phyloP scores from a whole-genome alignment of 2,113 vertebrate genomes.

The Haemorhous mexicanus region DNA sequence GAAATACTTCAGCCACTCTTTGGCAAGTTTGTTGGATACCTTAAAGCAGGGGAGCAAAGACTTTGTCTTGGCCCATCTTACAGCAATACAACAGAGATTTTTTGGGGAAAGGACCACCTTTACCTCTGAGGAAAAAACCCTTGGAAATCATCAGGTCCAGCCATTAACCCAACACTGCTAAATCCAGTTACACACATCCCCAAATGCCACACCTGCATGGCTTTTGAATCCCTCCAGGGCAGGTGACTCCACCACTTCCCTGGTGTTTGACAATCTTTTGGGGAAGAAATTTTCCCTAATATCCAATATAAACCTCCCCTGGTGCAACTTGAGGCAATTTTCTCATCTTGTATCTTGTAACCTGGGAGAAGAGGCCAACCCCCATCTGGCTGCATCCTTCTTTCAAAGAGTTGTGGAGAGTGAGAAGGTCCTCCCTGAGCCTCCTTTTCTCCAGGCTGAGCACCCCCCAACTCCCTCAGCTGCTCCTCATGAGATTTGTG shows the following conservation, averaged over 20 bases:
- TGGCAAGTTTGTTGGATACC: background rate
- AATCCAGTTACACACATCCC: background rate
- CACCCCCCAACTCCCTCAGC: background rate
- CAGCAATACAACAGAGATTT: background rate
- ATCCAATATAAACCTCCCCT: background rate
- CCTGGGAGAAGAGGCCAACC: background rate
- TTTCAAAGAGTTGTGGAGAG: background rate
- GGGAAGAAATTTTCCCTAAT: background rate
- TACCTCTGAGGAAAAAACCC: accelerated
- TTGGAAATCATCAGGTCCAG: background rate
- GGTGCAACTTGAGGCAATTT: background rate
- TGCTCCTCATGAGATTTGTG: background rate
- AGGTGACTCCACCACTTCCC: background rate
- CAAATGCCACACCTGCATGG: background rate
- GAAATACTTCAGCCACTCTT: background rate
- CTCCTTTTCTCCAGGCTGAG: background rate
- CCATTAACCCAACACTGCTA: background rate
- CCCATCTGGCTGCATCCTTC: background rate
- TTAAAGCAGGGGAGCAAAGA: background rate
- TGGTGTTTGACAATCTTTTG: background rate
- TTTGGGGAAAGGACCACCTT: background rate
- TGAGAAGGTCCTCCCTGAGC: background rate
- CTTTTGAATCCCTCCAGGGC: background rate
- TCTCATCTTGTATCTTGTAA: background rate
- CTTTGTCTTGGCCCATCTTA: background rate